Evolutionary conservation across 1,140 invertebrate species (phyloP).

Genomic region (Neodiprion lecontei): DNA sequence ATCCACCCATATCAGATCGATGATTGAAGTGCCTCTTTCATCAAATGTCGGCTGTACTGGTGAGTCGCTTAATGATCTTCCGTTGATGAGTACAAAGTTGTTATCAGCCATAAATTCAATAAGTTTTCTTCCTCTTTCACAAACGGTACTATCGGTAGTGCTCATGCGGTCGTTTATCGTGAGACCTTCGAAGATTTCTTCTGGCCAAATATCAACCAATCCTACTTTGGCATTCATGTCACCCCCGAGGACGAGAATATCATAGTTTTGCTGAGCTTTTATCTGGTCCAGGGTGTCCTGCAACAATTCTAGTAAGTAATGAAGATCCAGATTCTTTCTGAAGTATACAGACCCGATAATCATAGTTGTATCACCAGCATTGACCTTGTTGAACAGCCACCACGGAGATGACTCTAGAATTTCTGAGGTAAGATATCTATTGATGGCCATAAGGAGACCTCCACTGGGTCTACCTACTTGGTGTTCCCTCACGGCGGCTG

Average conservation of each 20-base stretch:
- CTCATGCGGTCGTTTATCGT: not conserved
- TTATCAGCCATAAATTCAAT: not conserved
- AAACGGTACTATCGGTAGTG: not conserved
- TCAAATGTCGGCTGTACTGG: not conserved
- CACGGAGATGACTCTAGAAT: too few relatives aligned
- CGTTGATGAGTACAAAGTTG: not conserved
- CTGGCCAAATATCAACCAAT: not conserved
- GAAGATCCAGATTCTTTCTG: slow-evolving; percentile 3
- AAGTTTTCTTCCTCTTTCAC: not conserved
- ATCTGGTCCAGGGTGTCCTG: slow-evolving; percentile 10
- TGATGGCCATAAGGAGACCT: too few relatives aligned
- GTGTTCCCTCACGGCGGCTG: not conserved
- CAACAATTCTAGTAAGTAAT: not conserved
- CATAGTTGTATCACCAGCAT: not conserved
- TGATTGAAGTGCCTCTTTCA: not conserved
- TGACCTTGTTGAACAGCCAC: not conserved
- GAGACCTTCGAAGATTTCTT: slow-evolving; percentile 9
- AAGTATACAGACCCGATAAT: slow-evolving; percentile 12
- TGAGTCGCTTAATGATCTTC: not conserved
- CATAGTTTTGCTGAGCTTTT: slow-evolving; percentile 10
- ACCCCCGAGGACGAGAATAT: not conserved
- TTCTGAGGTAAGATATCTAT: too few relatives aligned
- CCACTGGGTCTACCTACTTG: not conserved
- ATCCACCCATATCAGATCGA: slow-evolving; percentile 16
- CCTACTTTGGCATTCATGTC: slow-evolving; percentile 16